A percentile compares a stretch with the other conserved stretches of the same genome.
These are phyloP conservation scores for Andrena haemorrhoa DNA, from an alignment of 2,888 invertebrate genomes.

Conservation along the genomic window DNA sequence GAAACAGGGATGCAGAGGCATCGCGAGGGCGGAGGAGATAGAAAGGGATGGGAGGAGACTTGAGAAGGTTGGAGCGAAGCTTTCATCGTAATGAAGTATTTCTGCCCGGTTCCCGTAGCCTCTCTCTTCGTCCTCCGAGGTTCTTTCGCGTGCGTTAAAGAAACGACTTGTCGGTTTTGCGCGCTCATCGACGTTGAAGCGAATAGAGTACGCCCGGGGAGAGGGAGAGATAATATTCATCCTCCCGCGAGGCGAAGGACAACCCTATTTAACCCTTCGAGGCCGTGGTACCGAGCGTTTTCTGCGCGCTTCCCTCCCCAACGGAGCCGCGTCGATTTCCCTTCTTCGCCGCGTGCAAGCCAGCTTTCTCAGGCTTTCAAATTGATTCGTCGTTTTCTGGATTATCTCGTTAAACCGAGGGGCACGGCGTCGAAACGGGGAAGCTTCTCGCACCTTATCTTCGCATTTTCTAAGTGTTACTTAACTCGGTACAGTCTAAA, in stretches of 20 bases:
- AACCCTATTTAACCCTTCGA: conserved; percentile 66
- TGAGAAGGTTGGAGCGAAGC: conserved; percentile 71
- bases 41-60: conserved; percentile 24
- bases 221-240: conserved; percentile 32
- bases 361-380: conserved; percentile 31
- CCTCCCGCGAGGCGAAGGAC: conserved; percentile 55
- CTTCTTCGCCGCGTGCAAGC: conserved; percentile 1
- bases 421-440: not conserved
- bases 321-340: conserved; percentile 23
- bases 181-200: conserved; percentile 57
- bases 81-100: conserved; percentile 84
- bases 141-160: conserved; percentile 70
- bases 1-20: conserved; percentile 39
- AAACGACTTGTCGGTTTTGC: conserved; percentile 73
- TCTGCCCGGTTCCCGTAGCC: conserved; percentile 75
- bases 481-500: too few relatives aligned
- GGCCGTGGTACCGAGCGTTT: conserved; percentile 49
- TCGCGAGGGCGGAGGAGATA: conserved; percentile 30
- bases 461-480: too few relatives aligned
- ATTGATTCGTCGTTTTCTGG: conserved; percentile 39
- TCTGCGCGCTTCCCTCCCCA: conserved; percentile 31
- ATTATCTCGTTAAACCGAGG: conserved; percentile 38
- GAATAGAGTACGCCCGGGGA: conserved; percentile 42
- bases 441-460: not conserved
- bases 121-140: conserved; percentile 61